These are phyloP conservation scores for Mus caroli DNA, from an alignment of 2,797 vertebrate species.

Conservation along the genomic window DNA sequence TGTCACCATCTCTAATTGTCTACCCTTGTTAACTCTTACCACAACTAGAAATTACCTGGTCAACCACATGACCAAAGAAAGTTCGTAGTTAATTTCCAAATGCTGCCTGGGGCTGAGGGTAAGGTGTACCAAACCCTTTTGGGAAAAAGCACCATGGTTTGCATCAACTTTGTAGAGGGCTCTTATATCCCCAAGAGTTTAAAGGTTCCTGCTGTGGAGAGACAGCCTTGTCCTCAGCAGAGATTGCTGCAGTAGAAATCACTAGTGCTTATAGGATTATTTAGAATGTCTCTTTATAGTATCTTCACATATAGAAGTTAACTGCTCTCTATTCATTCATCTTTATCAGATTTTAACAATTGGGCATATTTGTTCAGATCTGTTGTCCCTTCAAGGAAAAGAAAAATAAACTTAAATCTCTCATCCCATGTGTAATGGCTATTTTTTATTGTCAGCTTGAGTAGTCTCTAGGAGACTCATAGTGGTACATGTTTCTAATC, in stretches of 20 bases:
- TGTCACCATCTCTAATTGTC: not conserved
- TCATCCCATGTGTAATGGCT: not conserved
- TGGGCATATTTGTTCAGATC: slow-evolving; percentile 30
- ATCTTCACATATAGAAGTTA: slow-evolving; percentile 32
- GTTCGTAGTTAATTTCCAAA: not conserved
- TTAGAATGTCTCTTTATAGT: slow-evolving; percentile 23
- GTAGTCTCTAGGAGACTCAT: not conserved
- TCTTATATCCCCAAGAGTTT: not conserved
- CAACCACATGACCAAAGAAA: not conserved
- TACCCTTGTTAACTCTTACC: not conserved
- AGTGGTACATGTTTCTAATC: not conserved
- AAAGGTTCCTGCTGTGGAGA: not conserved
- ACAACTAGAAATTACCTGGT: not conserved
- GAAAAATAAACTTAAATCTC: not conserved
- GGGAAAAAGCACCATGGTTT: not conserved
- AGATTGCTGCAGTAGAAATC: not conserved
- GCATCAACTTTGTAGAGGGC: not conserved
- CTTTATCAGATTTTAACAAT: slow-evolving; percentile 44
- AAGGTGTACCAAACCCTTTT: not conserved
- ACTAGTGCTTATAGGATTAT: not conserved
- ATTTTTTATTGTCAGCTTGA: not conserved
- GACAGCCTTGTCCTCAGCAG: not conserved
- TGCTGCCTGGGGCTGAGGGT: not conserved
- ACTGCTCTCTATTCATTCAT: not conserved
- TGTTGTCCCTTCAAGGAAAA: not conserved